phyloP scores from a whole-genome alignment of 2,888 invertebrate genomes.

The Sphaerophoria rueppellii region DNA sequence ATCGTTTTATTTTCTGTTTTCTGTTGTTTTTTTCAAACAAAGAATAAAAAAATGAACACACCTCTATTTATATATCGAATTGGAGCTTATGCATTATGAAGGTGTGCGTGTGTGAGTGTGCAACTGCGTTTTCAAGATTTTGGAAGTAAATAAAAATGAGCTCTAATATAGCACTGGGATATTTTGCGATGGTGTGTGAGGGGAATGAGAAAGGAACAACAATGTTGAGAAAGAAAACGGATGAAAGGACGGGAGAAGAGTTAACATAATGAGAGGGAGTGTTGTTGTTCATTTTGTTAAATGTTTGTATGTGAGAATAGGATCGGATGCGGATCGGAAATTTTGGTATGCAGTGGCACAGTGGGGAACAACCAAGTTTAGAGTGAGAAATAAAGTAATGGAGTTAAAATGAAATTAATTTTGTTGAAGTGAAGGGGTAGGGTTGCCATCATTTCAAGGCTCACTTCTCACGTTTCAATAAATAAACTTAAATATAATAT shows the following conservation, averaged over 20 bases:
- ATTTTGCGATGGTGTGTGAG: conserved; percentile 53
- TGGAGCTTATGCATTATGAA: conserved; percentile 37
- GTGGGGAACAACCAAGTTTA: conserved; percentile 24
- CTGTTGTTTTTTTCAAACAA: conserved; percentile 40
- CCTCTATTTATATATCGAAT: conserved; percentile 41
- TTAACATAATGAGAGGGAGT: conserved; percentile 36
- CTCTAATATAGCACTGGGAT: conserved; percentile 10
- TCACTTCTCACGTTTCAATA: too few relatives aligned
- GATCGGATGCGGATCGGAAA: conserved; percentile 10
- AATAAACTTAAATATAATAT: too few relatives aligned
- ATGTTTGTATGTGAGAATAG: conserved; percentile 15
- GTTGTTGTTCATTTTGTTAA: conserved; percentile 11
- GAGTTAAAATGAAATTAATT: conserved; percentile 21
- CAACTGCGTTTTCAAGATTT: conserved; percentile 72
- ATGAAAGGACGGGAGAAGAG: conserved; percentile 22
- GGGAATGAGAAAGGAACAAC: conserved; percentile 53
- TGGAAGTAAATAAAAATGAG: conserved; percentile 63
- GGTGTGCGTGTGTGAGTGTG: conserved; percentile 69
- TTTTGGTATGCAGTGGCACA: background rate
- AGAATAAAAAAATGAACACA: conserved; percentile 42
- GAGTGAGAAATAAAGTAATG: conserved; percentile 7
- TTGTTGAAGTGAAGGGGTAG: background rate
- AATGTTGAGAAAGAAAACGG: conserved; percentile 52
- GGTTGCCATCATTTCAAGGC: background rate
- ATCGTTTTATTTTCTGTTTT: conserved; percentile 30